These are phyloP conservation scores for Sphaerophoria taeniata DNA, from an alignment of 2,888 invertebrate genomes.

Conservation along the genomic window DNA sequence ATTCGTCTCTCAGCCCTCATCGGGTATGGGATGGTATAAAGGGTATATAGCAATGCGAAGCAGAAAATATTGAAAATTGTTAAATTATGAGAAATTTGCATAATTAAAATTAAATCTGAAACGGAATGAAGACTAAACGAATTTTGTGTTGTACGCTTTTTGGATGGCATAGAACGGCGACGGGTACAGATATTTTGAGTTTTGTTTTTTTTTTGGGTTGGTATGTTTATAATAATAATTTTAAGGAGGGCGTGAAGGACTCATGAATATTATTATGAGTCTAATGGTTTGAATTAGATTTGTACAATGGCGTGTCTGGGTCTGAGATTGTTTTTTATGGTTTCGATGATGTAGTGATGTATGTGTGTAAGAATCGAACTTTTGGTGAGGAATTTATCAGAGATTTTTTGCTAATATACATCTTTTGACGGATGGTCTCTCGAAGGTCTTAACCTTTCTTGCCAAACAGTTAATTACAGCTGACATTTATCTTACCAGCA, in stretches of 20 bases:
- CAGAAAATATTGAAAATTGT: conserved; percentile 75
- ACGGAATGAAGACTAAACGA: conserved; percentile 54
- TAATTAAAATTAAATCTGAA: conserved; percentile 74
- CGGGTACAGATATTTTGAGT: no score
- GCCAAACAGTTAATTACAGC: no score
- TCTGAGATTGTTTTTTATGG: neutral
- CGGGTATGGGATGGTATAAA: neutral
- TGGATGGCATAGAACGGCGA: neutral
- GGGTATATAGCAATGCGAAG: conserved; percentile 11
- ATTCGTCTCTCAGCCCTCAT: neutral
- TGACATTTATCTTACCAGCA: no score
- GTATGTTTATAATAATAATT: conserved; percentile 6
- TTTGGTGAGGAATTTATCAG: conserved; percentile 32
- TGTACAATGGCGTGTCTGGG: conserved; percentile 47
- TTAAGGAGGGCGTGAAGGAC: conserved; percentile 62
- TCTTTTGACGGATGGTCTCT: no score
- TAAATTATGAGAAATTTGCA: conserved; percentile 75
- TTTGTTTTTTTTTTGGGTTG: neutral
- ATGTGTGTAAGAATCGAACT: neutral
- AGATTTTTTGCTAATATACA: no score
- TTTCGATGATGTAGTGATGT: neutral
- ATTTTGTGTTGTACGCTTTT: conserved; percentile 26
- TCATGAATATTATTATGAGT: conserved; percentile 72
- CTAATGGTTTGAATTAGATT: conserved; percentile 72
- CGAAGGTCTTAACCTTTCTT: no score